Evolutionary conservation across 2,888 invertebrate species (phyloP), one percentile per base, ranked within the genome.

Genomic region (Drosophila mettleri): DNA sequence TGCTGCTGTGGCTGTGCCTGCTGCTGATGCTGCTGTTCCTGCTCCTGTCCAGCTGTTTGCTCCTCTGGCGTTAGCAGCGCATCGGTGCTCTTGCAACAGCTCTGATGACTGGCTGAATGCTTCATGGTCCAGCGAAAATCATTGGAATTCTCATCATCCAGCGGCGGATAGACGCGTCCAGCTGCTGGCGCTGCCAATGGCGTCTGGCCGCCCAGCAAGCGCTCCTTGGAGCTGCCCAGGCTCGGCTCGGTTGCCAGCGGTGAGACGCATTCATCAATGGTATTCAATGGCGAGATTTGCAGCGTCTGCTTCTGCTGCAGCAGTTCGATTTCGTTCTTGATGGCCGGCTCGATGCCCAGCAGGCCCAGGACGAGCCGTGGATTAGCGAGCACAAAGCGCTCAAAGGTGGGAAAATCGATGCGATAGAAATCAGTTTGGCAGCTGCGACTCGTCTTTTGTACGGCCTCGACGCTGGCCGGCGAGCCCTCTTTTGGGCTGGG

Each of bases 361-460:
- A 96, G 94, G 38, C 95, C 93, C 91, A 97, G 93, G 18, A 96
- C 96, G 22, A 95, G 94, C 3, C 94, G 94, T 0, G 96, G 96
- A 92, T 97, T 95, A 72, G 95, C 94, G 87, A 95, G 92, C 41
- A 96, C 94, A 91, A 92, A 92, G 10, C 90, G 90, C 55, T 92
- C 92, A n/a, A 92, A 90, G 18, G 89, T 90, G 69, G 90, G 88
- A 53, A 91, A 90, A 63, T 92, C 92, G 41, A 91, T 90, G 75
- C 91, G 91, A 52, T 90, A 86, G 60, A 90, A 86, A 45, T 92
- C 92, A 1, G 92, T 92, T 74, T 92, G 92, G 9, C 89, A 88
- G 48, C 88, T 81, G 36, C 91, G 88, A 48, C 69, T 74, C 18
- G 73, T 66, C 33, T 65, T 86, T 7, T 49, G 43, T 12, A 60